Evolutionary conservation across 2,113 vertebrate genomes (phyloP), one percentile per base, ranked within the genome.

Genomic region (Nannobrachium achirus): DNA sequence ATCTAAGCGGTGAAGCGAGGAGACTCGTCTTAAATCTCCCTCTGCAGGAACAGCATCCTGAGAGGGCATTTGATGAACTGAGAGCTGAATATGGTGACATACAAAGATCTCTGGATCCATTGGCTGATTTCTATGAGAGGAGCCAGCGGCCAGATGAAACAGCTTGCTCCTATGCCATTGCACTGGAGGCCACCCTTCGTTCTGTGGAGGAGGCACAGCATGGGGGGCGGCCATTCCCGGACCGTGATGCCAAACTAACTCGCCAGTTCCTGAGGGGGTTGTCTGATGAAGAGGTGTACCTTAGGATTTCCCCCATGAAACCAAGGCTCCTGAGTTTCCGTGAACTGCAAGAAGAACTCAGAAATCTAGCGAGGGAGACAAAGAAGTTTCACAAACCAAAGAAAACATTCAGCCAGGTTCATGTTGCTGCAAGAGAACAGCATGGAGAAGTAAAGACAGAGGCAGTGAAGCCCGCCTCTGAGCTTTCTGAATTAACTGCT

Each of bases 111-210:
- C 8, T 55, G n/a, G 64, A 66, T 44, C 71, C 25, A 4, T 39
- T 62, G n/a, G 57, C 57, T n/a, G 64, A 74, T 14, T 62, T 67
- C 13, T 73, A 73, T 53, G 39, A 73, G 39, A 38, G 46, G 18
- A 46, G 15, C 15, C 71, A 73, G 11, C 9, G n/a, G 7, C 3
- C 33, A 41, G 65, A 59, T 9, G 59, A 69, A n/a, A 50, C 66
- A 1, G 56, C 59, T 1, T 69, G 73, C 38, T 69, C 73, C 7
- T 69, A 69, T 20, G 59, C 73, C 6, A 75, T 69, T 15, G 66
- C 66, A 16, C 39, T 63, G 44, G 73, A 75, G n/a, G 59, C 66
- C 1, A 69, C 13, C 1, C 44, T 75, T 15, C 10, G 60, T 6
- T n/a, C 60, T 10, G 44, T 44, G 0, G 48, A 63, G 13, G 67